Percentiles rank a stretch among this genome's conserved stretches.
Evolutionary conservation across 2,888 invertebrate genomes (phyloP).

Genomic region (Dilophus febrilis): DNA sequence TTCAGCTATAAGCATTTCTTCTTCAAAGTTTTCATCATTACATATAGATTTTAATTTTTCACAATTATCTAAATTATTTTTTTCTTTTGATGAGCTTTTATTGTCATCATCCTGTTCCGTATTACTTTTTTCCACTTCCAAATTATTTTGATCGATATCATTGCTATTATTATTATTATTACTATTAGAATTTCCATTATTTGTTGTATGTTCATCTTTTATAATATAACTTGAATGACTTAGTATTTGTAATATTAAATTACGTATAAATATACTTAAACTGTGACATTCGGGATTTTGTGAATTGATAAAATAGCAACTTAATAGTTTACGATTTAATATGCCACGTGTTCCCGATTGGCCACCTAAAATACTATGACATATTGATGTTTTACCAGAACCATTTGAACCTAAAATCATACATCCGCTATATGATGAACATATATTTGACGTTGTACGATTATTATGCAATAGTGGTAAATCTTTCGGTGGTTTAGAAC

Average conservation of each 20-base stretch:
- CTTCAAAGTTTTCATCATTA: slow-evolving; percentile 22
- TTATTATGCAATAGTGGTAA: neutral
- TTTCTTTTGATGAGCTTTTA: too few species aligned
- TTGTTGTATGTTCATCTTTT: slow-evolving; percentile 19
- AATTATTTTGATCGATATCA: too few species aligned
- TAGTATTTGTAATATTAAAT: slow-evolving; percentile 68
- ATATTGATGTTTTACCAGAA: slow-evolving; percentile 84
- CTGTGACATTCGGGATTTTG: slow-evolving; percentile 73
- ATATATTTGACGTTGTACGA: neutral
- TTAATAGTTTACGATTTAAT: slow-evolving; percentile 56
- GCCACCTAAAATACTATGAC: slow-evolving; percentile 44
- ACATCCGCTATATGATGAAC: slow-evolving; percentile 49
- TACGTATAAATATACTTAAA: slow-evolving; percentile 69
- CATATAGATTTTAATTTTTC: slow-evolving; percentile 17
- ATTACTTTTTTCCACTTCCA: too few species aligned
- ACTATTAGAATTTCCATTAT: slow-evolving; percentile 1
- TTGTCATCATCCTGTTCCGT: too few species aligned
- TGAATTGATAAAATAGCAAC: slow-evolving; percentile 76
- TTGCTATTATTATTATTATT: slow-evolving; percentile 5
- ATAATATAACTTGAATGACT: slow-evolving; percentile 41
- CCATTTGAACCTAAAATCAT: slow-evolving; percentile 83
- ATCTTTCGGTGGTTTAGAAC: too few species aligned
- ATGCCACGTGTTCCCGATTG: slow-evolving; percentile 30
- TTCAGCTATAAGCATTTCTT: slow-evolving; percentile 27
- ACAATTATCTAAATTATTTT: slow-evolving; percentile 10